These are phyloP conservation scores for Eurytoma californica DNA, from an alignment of 2,888 invertebrate genomes.

Conservation along the genomic window DNA sequence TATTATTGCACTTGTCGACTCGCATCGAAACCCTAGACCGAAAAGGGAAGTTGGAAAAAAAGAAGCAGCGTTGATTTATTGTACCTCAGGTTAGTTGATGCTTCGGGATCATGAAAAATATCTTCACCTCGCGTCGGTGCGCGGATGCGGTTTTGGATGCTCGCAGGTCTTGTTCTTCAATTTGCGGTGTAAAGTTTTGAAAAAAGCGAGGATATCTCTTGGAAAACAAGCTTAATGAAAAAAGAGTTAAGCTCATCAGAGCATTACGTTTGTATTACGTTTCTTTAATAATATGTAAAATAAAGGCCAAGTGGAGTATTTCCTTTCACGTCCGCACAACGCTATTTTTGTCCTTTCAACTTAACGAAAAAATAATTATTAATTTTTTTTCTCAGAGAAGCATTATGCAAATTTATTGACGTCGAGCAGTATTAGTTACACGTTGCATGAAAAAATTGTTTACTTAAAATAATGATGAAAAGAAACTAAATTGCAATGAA, in stretches of 20 bases:
- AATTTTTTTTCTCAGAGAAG: no score
- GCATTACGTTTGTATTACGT: conserved; percentile 35
- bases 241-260: conserved; percentile 30
- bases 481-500: no score
- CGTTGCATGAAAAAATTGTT: no score
- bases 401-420: no score
- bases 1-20: background rate
- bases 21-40: conserved; percentile 33
- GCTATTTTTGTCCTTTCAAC: background rate
- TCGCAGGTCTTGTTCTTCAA: conserved; percentile 43
- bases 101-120: conserved; percentile 27
- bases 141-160: conserved; percentile 51
- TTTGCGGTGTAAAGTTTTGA: conserved; percentile 42
- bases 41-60: conserved; percentile 15
- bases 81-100: conserved; percentile 26
- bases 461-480: no score
- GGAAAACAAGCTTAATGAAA: conserved; percentile 19
- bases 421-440: no score
- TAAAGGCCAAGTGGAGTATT: conserved; percentile 19
- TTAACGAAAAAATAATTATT: background rate
- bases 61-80: conserved; percentile 15
- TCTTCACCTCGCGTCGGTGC: conserved; percentile 4
- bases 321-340: conserved; percentile 16
- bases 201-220: conserved; percentile 19
- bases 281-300: conserved; percentile 30